Evolutionary conservation across 2,113 vertebrate genomes (phyloP), one percentile per base, ranked within the genome.

Genomic region (Bucco capensis): DNA sequence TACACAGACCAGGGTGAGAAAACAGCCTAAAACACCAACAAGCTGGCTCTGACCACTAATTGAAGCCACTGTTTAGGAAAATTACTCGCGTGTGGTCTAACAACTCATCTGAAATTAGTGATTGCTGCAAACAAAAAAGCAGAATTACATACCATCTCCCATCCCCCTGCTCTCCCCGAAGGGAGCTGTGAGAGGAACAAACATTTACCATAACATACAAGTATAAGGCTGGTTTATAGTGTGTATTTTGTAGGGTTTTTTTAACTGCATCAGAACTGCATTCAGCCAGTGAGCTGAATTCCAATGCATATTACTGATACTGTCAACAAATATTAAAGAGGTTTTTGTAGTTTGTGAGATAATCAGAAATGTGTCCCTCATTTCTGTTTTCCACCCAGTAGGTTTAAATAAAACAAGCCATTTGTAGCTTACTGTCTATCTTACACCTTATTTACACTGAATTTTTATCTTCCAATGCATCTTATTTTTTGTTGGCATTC

Each of bases 61-160:
- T 96, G 96, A 96, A 96, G 95, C 93, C 95, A 96, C 96, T 96
- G 95, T 96, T 96, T 96, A 96, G 95, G 93, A 96, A 96, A 94
- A 92, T 96, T 95, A 95, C 91, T 96, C 23, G 84, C 84, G 92
- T 96, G 96, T 96, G 96, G 96, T 96, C 96, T 96, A 95, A 95
- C 92, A 94, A 93, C 94, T 93, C 96, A 74, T 94, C 92, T 92
- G 93, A 96, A 96, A 96, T 96, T 93, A 96, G 95, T 56, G 90
- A 96, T 89, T 95, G 96, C 93, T 96, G 92, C 89, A 95, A 93
- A 96, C 85, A 95, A 96, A 96, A 93, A 96, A 95, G 86, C 81
- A 93, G 90, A 90, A 95, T 93, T 85, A 73, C 54, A 86, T 8
- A 61, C 81, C 64, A 54, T 40, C 65, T 72, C 80, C 80, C 94